phyloP scores from a whole-genome alignment of 1,140 invertebrate species.

The Heliconius himera region DNA sequence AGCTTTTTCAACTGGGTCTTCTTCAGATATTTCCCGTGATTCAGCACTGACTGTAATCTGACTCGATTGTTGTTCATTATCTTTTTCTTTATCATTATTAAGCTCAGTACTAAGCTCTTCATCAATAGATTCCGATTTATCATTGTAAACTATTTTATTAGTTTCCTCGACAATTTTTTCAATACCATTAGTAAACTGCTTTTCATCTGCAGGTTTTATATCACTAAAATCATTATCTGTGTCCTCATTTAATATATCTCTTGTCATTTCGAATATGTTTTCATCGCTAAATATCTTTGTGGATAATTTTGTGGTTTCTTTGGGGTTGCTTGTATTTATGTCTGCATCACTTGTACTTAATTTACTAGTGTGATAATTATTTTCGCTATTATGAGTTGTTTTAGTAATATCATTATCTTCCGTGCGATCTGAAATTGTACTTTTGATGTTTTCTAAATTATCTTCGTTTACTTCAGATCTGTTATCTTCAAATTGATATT shows the following conservation, averaged over 20 bases:
- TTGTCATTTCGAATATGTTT: conserved; percentile 51
- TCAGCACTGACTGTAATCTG: neutral
- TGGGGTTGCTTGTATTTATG: neutral
- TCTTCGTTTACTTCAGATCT: conserved; percentile 54
- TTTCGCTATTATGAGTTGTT: neutral
- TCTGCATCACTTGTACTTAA: neutral
- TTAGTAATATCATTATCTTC: neutral
- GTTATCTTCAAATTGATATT: conserved; percentile 70
- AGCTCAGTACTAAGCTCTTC: neutral
- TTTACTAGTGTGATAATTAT: neutral
- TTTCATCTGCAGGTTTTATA: conserved; percentile 22
- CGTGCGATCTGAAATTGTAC: neutral
- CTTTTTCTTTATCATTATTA: neutral
- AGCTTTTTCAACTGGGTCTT: conserved; percentile 45
- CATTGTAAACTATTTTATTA: conserved; percentile 27
- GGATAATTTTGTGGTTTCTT: neutral
- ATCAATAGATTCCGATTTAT: conserved; percentile 15
- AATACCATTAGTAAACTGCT: conserved; percentile 30
- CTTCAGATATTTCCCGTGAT: conserved; percentile 15
- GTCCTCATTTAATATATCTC: conserved; percentile 44
- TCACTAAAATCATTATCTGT: conserved; percentile 40
- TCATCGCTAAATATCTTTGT: conserved; percentile 22
- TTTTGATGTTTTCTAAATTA: conserved; percentile 24
- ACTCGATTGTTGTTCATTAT: neutral
- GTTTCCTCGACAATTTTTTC: conserved; percentile 40